Evolutionary conservation across 1,140 invertebrate species (phyloP).

Genomic region (Drosophila leontia): DNA sequence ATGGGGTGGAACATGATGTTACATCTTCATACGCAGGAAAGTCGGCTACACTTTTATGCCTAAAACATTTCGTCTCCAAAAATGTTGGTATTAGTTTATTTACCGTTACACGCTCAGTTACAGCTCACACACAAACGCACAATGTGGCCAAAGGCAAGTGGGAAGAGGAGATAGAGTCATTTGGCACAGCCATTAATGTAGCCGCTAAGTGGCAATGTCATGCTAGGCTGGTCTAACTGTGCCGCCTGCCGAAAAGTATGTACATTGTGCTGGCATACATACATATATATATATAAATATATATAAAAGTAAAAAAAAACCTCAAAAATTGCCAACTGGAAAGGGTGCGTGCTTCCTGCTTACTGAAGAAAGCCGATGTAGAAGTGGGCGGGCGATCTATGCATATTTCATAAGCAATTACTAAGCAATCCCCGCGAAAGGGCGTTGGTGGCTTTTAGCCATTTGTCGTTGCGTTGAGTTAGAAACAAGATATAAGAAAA

Average conservation of each 20-base stretch:
- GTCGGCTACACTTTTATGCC: conserved; percentile 67
- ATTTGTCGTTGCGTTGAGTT: conserved; percentile 61
- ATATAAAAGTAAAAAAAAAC: conserved; percentile 17
- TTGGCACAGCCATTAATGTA: conserved; percentile 81
- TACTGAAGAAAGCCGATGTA: background rate
- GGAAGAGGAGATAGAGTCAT: conserved; percentile 53
- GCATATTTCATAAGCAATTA: conserved; percentile 83
- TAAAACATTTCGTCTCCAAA: conserved; percentile 43
- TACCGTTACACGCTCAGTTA: conserved; percentile 81
- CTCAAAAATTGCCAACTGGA: conserved; percentile 61
- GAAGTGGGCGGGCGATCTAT: conserved; percentile 43
- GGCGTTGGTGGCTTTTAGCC: conserved; percentile 58
- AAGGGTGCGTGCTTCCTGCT: conserved; percentile 62
- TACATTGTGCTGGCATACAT: conserved; percentile 1
- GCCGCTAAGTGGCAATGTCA: conserved; percentile 82
- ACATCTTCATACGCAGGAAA: conserved; percentile 77
- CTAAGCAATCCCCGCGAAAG: conserved; percentile 56
- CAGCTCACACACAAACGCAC: conserved; percentile 8
- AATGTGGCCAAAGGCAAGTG: background rate
- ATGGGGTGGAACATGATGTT: conserved; percentile 41
- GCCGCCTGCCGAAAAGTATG: conserved; percentile 11
- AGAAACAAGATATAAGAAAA: conserved; percentile 26
- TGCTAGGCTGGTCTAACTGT: conserved; percentile 72
- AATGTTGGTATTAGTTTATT: conserved; percentile 78
- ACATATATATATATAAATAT: background rate